These are phyloP conservation scores for Probaryconus sp. DNA, from an alignment of 1,140 invertebrate species.

Conservation along the genomic window DNA sequence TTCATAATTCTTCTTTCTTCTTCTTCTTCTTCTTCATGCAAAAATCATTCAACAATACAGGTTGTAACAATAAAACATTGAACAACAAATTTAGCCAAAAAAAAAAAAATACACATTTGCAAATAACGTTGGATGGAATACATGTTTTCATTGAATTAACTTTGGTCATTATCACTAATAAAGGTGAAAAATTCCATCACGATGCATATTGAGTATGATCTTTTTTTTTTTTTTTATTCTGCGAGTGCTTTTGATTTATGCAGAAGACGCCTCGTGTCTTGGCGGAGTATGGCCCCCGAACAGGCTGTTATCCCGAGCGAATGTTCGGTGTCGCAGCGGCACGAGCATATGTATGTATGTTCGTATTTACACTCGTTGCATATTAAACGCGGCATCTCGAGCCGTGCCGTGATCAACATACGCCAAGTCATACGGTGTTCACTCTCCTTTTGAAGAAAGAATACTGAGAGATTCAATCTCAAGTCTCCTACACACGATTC, in stretches of 20 bases:
- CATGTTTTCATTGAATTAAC: no score
- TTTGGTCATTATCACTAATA: no score
- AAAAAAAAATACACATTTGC: no score
- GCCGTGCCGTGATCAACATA: constrained; percentile 70
- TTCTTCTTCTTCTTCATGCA: no score
- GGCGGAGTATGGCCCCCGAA: constrained; percentile 25
- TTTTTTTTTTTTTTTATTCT: no score
- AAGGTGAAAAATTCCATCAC: constrained; percentile 55
- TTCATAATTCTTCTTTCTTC: no score
- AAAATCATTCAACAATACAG: no score
- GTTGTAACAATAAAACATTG: no score
- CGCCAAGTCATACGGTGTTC: constrained; percentile 70
- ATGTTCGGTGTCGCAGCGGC: constrained; percentile 53
- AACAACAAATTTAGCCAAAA: no score
- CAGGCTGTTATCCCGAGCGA: constrained; percentile 57
- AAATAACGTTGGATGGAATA: no score
- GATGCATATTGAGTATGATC: constrained; percentile 53
- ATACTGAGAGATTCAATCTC: constrained; percentile 46
- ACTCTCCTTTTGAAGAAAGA: constrained; percentile 40
- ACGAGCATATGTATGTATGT: constrained; percentile 53
- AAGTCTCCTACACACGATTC: constrained; percentile 38
- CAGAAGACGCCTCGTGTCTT: constrained; percentile 46
- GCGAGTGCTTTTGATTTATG: constrained; percentile 57
- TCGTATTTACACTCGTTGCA: constrained; percentile 67
- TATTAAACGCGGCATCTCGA: constrained; percentile 65